A percentile compares a stretch with the other conserved stretches of the same genome.
Conservation (phyloP, 2,113 vertebrate species). For the Pseudopodoces humilis region DNA sequence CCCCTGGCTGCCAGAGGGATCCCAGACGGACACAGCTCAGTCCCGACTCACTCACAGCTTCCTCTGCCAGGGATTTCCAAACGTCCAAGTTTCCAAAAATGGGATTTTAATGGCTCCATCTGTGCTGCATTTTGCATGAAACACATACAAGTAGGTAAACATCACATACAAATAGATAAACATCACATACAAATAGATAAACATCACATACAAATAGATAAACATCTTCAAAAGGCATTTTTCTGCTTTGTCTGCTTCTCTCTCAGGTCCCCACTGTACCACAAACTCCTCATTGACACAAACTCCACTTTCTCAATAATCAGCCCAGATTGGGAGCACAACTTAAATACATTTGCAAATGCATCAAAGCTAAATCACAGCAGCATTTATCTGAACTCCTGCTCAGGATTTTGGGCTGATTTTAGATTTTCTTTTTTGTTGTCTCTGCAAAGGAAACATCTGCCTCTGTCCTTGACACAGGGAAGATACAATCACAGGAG, state of each 20-base stretch:
- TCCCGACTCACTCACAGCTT: background rate
- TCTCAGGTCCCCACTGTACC: background rate
- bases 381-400: background rate
- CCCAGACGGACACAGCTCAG: background rate
- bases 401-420: background rate
- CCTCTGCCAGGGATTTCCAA: background rate
- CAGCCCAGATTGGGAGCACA: background rate
- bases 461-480: constrained; percentile 29
- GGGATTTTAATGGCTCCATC: background rate
- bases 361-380: background rate
- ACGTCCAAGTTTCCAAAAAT: background rate
- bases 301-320: background rate
- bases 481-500: background rate
- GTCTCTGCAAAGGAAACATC: constrained; percentile 3
- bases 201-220: background rate
- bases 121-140: background rate
- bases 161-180: background rate
- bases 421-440: background rate
- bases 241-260: background rate
- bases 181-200: too few relatives aligned
- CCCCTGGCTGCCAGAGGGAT: background rate
- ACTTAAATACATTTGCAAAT: background rate
- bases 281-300: background rate
- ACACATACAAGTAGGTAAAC: background rate
- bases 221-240: background rate